phyloP scores from a whole-genome alignment of 2,113 vertebrate species.

The Sterna hirundo region DNA sequence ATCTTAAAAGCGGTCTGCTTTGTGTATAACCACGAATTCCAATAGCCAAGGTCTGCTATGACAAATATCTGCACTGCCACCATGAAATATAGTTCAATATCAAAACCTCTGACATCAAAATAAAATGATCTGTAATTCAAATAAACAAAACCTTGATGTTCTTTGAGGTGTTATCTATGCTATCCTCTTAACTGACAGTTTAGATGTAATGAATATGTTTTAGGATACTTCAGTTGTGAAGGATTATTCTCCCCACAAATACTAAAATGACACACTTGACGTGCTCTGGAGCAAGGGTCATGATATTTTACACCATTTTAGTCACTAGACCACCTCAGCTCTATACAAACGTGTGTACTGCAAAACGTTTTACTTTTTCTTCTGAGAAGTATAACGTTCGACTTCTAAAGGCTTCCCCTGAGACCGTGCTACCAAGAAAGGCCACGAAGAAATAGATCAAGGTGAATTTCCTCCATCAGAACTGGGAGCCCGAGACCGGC shows the following conservation, averaged over 20 bases:
- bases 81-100: neutral
- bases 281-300: neutral
- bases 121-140: accelerated
- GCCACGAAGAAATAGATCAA: neutral
- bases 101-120: neutral
- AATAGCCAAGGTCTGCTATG: neutral
- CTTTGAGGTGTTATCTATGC: neutral
- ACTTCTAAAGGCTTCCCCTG: neutral
- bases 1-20: neutral
- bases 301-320: neutral
- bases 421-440: neutral
- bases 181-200: neutral
- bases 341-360: no score
- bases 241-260: neutral
- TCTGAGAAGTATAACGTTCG: neutral
- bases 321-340: accelerated
- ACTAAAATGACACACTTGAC: neutral
- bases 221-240: neutral
- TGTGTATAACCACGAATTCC: neutral
- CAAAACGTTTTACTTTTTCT: neutral
- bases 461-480: neutral
- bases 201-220: accelerated
- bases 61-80: neutral
- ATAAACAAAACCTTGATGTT: neutral
- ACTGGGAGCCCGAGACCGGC: neutral